phyloP scores from a whole-genome alignment of 2,888 invertebrate genomes.

The Hirtodrosophila confusa region DNA sequence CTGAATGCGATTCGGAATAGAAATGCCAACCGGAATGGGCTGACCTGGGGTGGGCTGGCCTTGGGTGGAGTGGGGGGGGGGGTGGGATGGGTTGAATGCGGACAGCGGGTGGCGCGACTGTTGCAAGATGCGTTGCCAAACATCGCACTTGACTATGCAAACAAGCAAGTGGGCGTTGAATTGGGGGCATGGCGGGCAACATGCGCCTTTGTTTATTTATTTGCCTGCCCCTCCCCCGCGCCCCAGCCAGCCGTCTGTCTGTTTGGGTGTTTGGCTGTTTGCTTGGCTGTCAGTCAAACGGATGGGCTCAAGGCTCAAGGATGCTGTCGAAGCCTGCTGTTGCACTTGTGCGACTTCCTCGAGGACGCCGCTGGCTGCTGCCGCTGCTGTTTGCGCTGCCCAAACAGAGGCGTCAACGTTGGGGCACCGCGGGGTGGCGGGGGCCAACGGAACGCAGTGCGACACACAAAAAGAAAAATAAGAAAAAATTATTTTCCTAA shows the following conservation, averaged over 20 bases:
- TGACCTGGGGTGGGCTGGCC: background rate
- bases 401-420: conserved; percentile 59
- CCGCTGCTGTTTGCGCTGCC: conserved; percentile 62
- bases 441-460: conserved; percentile 1
- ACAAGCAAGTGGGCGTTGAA: conserved; percentile 61
- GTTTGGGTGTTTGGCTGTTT: conserved; percentile 53
- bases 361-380: conserved; percentile 36
- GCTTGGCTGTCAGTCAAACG: conserved; percentile 71
- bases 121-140: conserved; percentile 68
- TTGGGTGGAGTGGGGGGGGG: background rate
- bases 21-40: background rate
- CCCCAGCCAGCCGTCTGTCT: conserved; percentile 2
- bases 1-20: conserved; percentile 14
- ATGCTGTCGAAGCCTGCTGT: conserved; percentile 49
- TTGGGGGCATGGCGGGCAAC: conserved; percentile 39
- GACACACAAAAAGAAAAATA: conserved; percentile 31
- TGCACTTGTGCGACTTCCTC: conserved; percentile 69
- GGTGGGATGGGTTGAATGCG: background rate
- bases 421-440: background rate
- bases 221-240: conserved; percentile 36
- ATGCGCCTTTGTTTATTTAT: conserved; percentile 68
- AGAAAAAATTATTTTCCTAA: conserved; percentile 62
- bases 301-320: conserved; percentile 66
- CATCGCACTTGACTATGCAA: conserved; percentile 81
- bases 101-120: conserved; percentile 27